Conservation (phyloP, 2,888 invertebrate genomes). For the Gibbula magus region DNA sequence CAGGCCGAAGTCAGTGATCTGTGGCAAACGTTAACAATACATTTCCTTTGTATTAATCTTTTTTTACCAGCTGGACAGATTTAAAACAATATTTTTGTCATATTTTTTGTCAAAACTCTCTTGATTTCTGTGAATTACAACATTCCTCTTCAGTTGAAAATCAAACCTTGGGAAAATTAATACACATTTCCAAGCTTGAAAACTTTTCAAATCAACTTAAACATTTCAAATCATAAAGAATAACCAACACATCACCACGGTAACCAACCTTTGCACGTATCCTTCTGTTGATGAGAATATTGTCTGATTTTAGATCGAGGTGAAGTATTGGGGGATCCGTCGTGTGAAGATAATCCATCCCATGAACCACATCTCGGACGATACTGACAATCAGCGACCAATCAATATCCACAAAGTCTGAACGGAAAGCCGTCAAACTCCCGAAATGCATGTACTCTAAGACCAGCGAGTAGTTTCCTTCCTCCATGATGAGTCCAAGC, state of each 20-base stretch:
- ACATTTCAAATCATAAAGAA: neutral
- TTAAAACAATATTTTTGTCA: no score
- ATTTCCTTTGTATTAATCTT: neutral
- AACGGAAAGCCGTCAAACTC: conserved; percentile 43
- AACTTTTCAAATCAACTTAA: no score
- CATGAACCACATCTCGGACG: conserved; percentile 46
- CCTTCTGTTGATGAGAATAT: conserved; percentile 55
- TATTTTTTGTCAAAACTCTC: no score
- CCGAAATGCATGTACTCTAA: conserved; percentile 59
- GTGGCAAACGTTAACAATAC: neutral
- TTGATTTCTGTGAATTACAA: no score
- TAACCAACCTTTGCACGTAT: conserved; percentile 54
- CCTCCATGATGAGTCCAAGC: conserved; percentile 49
- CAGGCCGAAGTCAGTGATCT: conserved; percentile 64
- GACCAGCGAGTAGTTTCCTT: conserved; percentile 48
- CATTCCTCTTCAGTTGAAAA: no score
- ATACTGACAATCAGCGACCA: conserved; percentile 46
- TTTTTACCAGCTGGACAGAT: no score
- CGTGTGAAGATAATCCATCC: conserved; percentile 57
- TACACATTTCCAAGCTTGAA: no score
- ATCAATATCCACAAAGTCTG: conserved; percentile 37
- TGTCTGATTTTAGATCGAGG: conserved; percentile 61
- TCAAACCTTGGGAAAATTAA: no score
- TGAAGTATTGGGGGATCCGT: conserved; percentile 53
- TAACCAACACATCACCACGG: neutral